A percentile compares a stretch with the other conserved stretches of the same genome.
These are phyloP conservation scores for Cyclina sinensis DNA, from an alignment of 1,140 invertebrate genomes.

Conservation along the genomic window DNA sequence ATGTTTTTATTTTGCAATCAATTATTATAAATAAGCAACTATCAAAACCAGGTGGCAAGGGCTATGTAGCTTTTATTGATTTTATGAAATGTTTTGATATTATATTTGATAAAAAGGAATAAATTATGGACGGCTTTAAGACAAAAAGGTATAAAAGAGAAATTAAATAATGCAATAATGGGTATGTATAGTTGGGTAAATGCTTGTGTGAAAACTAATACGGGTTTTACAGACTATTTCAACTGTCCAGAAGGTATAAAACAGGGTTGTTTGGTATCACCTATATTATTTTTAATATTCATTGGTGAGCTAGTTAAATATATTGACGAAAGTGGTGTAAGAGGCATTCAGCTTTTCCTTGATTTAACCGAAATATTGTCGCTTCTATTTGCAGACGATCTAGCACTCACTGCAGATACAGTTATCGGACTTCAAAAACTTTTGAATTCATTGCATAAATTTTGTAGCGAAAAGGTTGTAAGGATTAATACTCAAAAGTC, in stretches of 20 bases:
- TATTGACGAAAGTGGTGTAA: not conserved
- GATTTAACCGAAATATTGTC: too few species aligned
- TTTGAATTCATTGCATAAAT: not conserved
- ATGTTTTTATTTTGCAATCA: not conserved
- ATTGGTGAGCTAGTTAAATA: not conserved
- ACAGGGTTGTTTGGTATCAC: not conserved
- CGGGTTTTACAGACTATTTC: not conserved
- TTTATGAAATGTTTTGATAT: constrained; percentile 1
- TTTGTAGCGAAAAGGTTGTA: not conserved
- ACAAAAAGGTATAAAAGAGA: not conserved
- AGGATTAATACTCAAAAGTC: too few species aligned
- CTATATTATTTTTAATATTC: not conserved
- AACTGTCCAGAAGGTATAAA: not conserved
- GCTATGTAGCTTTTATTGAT: not conserved
- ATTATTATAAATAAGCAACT: not conserved
- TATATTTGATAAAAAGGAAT: not conserved
- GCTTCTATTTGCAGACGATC: constrained; percentile 11
- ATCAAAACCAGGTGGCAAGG: not conserved
- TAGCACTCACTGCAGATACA: constrained; percentile 19
- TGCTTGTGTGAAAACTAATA: not conserved
- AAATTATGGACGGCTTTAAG: not conserved
- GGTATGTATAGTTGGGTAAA: not conserved
- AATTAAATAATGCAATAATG: not conserved
- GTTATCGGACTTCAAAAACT: not conserved
- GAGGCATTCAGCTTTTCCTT: not conserved